Conservation (phyloP, 2,888 invertebrate genomes). For the Clistopyga incitator region DNA sequence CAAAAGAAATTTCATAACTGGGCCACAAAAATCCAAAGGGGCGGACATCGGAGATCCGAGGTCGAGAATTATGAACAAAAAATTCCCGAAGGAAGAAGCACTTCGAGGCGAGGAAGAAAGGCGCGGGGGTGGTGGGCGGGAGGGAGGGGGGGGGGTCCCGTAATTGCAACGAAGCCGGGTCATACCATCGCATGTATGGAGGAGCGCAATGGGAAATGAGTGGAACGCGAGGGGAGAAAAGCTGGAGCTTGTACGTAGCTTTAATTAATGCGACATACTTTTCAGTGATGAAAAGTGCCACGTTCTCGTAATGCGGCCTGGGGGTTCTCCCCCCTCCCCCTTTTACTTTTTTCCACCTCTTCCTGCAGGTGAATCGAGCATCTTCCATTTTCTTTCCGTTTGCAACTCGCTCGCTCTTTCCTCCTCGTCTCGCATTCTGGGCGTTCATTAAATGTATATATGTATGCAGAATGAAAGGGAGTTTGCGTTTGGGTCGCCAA, state of each 20-base stretch:
- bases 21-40: too few species aligned
- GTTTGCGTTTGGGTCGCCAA: constrained; percentile 44
- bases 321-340: background rate
- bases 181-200: background rate
- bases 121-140: constrained; percentile 39
- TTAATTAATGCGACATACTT: constrained; percentile 83
- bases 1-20: too few species aligned
- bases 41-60: too few species aligned
- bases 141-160: constrained; percentile 52
- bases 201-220: constrained; percentile 31
- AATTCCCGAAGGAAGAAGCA: background rate
- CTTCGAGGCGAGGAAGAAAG: too few species aligned
- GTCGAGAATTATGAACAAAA: constrained; percentile 20
- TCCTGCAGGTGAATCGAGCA: constrained; percentile 66
- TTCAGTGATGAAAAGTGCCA: constrained; percentile 79
- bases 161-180: constrained; percentile 62
- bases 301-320: constrained; percentile 74
- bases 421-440: constrained; percentile 40
- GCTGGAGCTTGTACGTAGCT: constrained; percentile 65
- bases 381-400: constrained; percentile 16
- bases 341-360: constrained; percentile 35
- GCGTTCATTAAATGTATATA: constrained; percentile 59
- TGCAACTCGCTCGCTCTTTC: constrained; percentile 30
- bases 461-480: constrained; percentile 32
- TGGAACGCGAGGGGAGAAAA: constrained; percentile 28